Conservation (phyloP, 2,888 invertebrate species). For the Koerneria pararmatus region DNA sequence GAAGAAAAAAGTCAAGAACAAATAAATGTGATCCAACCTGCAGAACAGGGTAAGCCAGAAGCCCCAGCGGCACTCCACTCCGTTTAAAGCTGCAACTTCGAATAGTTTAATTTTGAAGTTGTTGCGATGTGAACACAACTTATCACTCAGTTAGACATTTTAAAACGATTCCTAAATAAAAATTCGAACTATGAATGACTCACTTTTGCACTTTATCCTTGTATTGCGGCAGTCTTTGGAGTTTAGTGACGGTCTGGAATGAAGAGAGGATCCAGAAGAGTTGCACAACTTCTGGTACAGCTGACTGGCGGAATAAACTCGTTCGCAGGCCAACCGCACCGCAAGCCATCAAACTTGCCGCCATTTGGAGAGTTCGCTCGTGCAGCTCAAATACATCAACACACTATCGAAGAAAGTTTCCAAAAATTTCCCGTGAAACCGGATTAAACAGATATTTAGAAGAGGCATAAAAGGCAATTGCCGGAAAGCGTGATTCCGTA, state of each 20-base stretch:
- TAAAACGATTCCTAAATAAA: no score
- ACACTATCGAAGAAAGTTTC: no score
- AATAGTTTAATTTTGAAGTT: no score
- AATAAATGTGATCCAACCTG: no score
- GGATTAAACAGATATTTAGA: no score
- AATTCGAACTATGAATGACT: slow-evolving; percentile 10
- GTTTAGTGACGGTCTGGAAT: slow-evolving; percentile 42
- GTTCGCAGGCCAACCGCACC: slow-evolving; percentile 80
- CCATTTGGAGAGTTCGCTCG: slow-evolving; percentile 72
- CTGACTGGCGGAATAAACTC: slow-evolving; percentile 74
- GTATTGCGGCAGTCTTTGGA: slow-evolving; percentile 78
- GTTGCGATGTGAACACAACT: background rate
- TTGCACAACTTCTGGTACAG: slow-evolving; percentile 65
- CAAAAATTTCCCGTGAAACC: no score
- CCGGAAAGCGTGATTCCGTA: no score
- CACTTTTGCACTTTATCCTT: slow-evolving; percentile 65
- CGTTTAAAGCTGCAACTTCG: no score
- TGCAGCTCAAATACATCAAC: slow-evolving; percentile 55
- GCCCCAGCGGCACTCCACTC: no score
- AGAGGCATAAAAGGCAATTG: no score
- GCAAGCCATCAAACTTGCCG: slow-evolving; percentile 81
- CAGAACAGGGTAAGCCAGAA: no score
- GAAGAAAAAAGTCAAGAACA: no score
- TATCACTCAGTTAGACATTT: background rate
- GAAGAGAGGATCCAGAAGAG: slow-evolving; percentile 74